Evolutionary conservation across 1,140 invertebrate species (phyloP), one percentile per base, ranked within the genome.

Genomic region (Ostrea edulis): DNA sequence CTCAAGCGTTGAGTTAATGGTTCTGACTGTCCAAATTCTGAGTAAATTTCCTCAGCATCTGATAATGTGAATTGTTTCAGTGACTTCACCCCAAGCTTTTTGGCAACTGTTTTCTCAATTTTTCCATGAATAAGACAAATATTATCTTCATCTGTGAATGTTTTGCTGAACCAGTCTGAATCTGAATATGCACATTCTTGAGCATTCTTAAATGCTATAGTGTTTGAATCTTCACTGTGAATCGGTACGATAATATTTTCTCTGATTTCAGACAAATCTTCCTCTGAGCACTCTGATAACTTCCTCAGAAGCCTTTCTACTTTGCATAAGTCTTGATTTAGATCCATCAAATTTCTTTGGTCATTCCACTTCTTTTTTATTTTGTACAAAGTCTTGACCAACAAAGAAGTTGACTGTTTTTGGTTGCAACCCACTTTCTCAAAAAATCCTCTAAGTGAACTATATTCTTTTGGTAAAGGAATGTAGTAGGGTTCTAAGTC

Each of bases 1-100:
- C 89, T 84, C 35, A 93, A 82, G 44, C 93, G 86, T 44, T 87
- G 85, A 14, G 92, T 93, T 8, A 93, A 86, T 14, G 92, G 89
- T 62, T 93, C 93, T 65, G 86, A 87, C 77, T 93, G 93, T 53
- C 93, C 92, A 82, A 87, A 90, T 77, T 90, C 89, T 5, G 81
- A 85, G 55, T 84, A 84, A n/a, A 84, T 81, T 22, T 90, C 89
- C 51, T 51, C 83, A 12, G 77, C 77, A 12, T 84, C 81, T 22
- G 87, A 62, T 55, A 88, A 29, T 62, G 86, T 85, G 0, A 44
- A 29, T 52, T 90, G 81, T 55, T 68, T 88, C 68, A 88, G n/a
- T 12, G 89, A 88, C 44, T 87, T 87, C 14, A 90, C 89, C 44
- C 87, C 71, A 14, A 90, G 25, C 35, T 77, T 53, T 84, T 89